A percentile compares a stretch with the other conserved stretches of the same genome.
phyloP scores from a whole-genome alignment of 2,113 vertebrate species.

The Garra rufa region DNA sequence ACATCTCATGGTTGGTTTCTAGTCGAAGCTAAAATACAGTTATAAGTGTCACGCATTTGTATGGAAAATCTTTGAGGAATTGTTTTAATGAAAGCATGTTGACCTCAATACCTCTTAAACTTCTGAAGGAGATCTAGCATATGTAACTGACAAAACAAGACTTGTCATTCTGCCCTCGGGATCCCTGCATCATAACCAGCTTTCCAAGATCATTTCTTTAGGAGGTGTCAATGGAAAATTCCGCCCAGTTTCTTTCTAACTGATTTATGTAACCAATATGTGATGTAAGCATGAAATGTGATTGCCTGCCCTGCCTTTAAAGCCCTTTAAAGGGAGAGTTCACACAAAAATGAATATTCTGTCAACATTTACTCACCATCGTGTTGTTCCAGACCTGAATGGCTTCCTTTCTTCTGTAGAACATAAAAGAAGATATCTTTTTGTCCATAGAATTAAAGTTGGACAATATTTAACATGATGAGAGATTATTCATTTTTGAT shows the following conservation, averaged over 20 bases:
- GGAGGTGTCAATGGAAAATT: conserved; percentile 18
- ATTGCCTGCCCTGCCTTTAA: neutral
- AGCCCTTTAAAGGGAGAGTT: neutral
- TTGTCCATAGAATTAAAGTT: too few species aligned
- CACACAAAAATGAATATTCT: neutral
- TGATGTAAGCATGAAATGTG: neutral
- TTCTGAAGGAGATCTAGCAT: neutral
- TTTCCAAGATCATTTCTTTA: neutral
- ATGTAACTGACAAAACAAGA: conserved; percentile 23
- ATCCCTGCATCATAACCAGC: neutral
- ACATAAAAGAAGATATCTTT: too few species aligned
- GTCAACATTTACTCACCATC: too few species aligned
- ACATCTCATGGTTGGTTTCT: neutral
- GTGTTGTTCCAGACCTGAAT: too few species aligned
- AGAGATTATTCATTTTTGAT: neutral
- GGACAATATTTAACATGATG: too few species aligned
- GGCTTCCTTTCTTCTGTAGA: too few species aligned
- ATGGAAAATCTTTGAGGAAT: neutral
- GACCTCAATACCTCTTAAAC: neutral
- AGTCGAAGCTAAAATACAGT: neutral
- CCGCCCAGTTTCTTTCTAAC: neutral
- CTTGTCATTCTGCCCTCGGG: conserved; percentile 39
- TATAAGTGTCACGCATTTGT: neutral
- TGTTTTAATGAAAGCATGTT: neutral
- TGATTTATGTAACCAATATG: neutral